Evolutionary conservation across 2,113 vertebrate species (phyloP).

Genomic region (Pantherophis guttatus): DNA sequence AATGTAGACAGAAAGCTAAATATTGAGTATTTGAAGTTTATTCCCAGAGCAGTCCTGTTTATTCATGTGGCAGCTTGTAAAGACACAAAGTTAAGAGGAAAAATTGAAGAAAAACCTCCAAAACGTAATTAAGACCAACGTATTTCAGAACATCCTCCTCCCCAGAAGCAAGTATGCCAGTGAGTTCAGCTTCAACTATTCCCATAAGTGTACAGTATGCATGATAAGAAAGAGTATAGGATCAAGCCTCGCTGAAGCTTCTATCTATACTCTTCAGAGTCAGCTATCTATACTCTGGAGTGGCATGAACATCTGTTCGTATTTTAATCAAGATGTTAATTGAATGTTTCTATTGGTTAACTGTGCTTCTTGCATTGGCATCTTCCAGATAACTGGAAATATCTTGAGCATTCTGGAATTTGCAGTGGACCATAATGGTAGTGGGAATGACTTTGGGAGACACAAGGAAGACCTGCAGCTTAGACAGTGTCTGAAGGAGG

Average conservation of each 20-base stretch:
- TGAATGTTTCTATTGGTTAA: neutral
- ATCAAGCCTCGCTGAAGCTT: neutral
- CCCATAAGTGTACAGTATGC: neutral
- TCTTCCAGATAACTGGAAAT: neutral
- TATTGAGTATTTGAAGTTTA: neutral
- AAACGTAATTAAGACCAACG: neutral
- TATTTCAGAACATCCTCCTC: neutral
- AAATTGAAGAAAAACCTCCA: neutral
- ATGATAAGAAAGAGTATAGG: neutral
- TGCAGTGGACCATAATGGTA: neutral
- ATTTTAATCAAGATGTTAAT: neutral
- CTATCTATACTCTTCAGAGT: neutral
- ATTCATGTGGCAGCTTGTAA: neutral
- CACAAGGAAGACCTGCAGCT: neutral
- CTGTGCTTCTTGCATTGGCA: neutral
- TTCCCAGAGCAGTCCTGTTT: neutral
- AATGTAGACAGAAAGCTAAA: neutral
- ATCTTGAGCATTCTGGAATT: neutral
- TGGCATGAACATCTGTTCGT: neutral
- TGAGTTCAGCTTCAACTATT: neutral
- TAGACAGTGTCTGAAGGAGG: neutral
- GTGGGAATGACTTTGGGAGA: neutral
- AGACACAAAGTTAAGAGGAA: neutral
- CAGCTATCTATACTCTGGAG: neutral
- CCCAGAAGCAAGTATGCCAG: neutral